Base-by-base conservation (phyloP, 2,888 invertebrate genomes). In the Agrochola lychnidis region DNA sequence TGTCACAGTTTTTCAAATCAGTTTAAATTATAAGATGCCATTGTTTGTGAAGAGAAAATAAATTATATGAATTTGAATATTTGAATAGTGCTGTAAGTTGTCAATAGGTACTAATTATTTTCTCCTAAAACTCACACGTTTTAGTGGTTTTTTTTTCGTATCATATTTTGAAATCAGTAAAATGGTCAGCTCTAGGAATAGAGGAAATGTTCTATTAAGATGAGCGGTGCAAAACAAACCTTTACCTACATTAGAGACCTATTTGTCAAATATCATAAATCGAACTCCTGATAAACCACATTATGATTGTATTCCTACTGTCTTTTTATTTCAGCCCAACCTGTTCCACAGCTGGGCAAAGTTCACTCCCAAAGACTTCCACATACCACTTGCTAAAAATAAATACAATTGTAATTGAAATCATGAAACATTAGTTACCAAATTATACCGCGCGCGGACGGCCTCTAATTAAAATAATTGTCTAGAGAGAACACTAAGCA, bases 391-490 rank as follows among this genome's bases (percentile, higher is more conserved):
- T 22, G 6, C 10, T 42, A 30, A 45, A 75, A 48, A 66, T 75
- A 48, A 30, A 76, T 63, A 59, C 10, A 51, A 51, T 22, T n/a
- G 10, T 19, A 51, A 57, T 62, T 51, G 30, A 66, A 76, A 66
- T 62, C 16, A 9, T 63, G 19, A 68, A 62, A 79, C 22, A 40
- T 30, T 36, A 61, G 40, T 62, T 56, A 42, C 4, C 16, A 70
- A 74, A 70, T 69, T 51, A 64, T 42, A 62, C 36, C 59, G 40
- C 36, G 25, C 56, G 59, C 56, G 64, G 62, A 69, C 51, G 36
- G 36, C 14, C 48, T 25, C 64, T 79, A 76, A 76, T 84, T 84
- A 76, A 82, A 76, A 74, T 69, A 72, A 74, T 78, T 71, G 66
- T 76, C 72, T 70, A 19, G 72, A 78, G 73, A 64, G 73, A 63